phyloP scores from a whole-genome alignment of 2,797 vertebrate genomes.

The Helostoma temminkii region DNA sequence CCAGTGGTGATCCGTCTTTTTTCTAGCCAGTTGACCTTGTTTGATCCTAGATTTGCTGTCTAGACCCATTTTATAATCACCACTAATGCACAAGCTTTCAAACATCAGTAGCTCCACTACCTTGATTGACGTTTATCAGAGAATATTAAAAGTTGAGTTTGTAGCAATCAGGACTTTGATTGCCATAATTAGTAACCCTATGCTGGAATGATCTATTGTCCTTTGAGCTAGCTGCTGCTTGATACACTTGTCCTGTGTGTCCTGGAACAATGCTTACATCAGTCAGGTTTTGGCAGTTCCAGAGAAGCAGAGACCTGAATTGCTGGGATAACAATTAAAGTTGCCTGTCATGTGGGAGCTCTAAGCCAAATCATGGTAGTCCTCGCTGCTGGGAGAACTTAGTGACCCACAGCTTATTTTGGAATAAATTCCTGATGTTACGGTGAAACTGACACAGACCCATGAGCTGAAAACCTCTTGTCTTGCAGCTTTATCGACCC shows the following conservation, averaged over 20 bases:
- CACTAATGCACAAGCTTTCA: constrained; percentile 26
- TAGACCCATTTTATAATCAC: constrained; percentile 8
- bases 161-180: constrained; percentile 33
- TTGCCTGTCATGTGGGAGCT: constrained; percentile 57
- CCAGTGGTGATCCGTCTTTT: constrained; percentile 21
- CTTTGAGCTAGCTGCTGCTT: constrained; percentile 19
- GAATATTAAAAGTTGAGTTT: constrained; percentile 28
- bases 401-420: constrained; percentile 59
- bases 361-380: constrained; percentile 57
- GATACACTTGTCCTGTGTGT: neutral
- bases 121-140: constrained; percentile 35
- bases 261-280: neutral
- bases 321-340: constrained; percentile 47
- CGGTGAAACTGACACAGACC: constrained; percentile 54
- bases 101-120: constrained; percentile 16
- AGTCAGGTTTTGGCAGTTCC: neutral
- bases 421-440: constrained; percentile 61
- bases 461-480: constrained; percentile 30
- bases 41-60: constrained; percentile 19
- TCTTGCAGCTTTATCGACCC: constrained; percentile 38
- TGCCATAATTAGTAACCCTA: constrained; percentile 5
- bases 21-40: constrained; percentile 41
- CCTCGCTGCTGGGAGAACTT: constrained; percentile 48
- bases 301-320: constrained; percentile 4
- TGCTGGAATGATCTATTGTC: constrained; percentile 7